These are phyloP conservation scores for Gulo gulo DNA, from an alignment of 2,113 vertebrate genomes.

Conservation along the genomic window DNA sequence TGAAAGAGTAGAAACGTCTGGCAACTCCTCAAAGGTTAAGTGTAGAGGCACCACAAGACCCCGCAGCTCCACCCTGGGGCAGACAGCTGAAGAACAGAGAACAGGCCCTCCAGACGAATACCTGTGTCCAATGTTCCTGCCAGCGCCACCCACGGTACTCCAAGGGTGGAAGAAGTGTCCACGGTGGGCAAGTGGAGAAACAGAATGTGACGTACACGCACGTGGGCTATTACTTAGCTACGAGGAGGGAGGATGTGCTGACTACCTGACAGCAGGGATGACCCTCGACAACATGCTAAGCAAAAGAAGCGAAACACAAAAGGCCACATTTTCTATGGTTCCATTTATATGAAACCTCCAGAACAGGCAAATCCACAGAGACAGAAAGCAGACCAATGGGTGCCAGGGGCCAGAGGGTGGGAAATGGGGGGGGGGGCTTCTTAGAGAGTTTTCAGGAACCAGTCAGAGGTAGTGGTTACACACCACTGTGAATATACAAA, in stretches of 20 bases:
- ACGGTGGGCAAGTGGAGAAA: rapidly evolving
- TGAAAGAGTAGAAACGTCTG: background rate
- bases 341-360: background rate
- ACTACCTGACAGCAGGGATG: rapidly evolving
- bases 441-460: background rate
- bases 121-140: rapidly evolving
- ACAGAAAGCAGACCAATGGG: background rate
- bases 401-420: background rate
- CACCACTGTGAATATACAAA: rapidly evolving
- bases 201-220: background rate
- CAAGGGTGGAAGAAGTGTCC: background rate
- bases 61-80: rapidly evolving
- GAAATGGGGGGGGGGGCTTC: background rate
- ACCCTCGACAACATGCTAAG: background rate
- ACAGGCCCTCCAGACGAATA: background rate
- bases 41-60: rapidly evolving
- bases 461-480: rapidly evolving
- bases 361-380: background rate
- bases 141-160: background rate
- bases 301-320: background rate
- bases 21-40: background rate
- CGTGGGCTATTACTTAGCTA: rapidly evolving
- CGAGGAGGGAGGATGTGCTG: rapidly evolving
- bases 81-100: background rate
- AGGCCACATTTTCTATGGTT: background rate